Evolutionary conservation across 1,140 invertebrate species (phyloP), one percentile per base, ranked within the genome.

Genomic region (Drosophila santomea): DNA sequence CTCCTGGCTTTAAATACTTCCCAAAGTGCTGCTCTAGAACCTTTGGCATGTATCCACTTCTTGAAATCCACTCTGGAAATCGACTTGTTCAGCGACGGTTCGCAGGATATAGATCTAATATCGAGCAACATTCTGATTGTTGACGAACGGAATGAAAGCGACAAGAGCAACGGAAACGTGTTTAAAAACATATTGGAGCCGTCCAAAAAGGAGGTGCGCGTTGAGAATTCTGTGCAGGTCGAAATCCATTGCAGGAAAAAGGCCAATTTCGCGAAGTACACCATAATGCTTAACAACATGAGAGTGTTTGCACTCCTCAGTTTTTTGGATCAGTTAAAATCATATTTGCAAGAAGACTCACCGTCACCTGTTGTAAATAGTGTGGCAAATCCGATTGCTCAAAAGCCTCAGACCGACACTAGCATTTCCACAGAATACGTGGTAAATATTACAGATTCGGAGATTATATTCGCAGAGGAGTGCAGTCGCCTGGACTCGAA

Each of bases 251-350:
- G 96, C 76, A 94, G 96, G 28, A 96, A 95, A 88, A 93, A 95
- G 11, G 93, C 92, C 1, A 96, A 96, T 68, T 94, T 94, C n/a
- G 95, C 95, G 0, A 95, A 96, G 66, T 98, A 98, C 60, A 99
- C 98, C 1, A 95, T 99, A 58, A 93, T 99, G 17, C 93, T 99
- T 3, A 98, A 99, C 91, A 98, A 98, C 90, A 98, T 99, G 97
- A 94, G 98, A 51, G 93, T 99, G 5, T 98, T 99, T 94, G 96
- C 97, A 0, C 96, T 99, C 50, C 93, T 99, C 77, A 98, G 99
- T 92, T 99, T 98, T 97, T 96, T 98, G 95, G 95, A 98, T 89
- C 95, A 95, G 11, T 94, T 97, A 0, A 95, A 95, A 77, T 95
- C 97, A 77, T 99, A 98, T 92, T 93, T 99, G 17, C 92, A 93